These are phyloP conservation scores for Heliconius himera DNA, from an alignment of 1,140 invertebrate species.

Conservation along the genomic window DNA sequence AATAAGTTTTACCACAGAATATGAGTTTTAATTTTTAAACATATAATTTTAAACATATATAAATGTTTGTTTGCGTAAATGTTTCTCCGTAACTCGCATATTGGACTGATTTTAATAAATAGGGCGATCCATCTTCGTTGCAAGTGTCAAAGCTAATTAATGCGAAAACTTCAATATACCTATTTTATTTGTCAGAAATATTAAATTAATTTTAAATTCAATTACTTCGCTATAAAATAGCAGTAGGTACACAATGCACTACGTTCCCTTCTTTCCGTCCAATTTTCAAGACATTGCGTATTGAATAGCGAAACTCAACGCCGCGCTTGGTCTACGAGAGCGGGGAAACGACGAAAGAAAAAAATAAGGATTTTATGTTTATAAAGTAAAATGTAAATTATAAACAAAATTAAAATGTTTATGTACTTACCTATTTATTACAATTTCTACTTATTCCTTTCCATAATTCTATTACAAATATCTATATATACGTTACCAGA, in stretches of 20 bases:
- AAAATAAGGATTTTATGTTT: too few species aligned
- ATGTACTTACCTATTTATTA: too few species aligned
- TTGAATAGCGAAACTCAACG: too few species aligned
- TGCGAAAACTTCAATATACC: not conserved
- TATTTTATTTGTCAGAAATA: not conserved
- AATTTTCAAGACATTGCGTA: too few species aligned
- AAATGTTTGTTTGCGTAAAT: not conserved
- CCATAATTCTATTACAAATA: not conserved
- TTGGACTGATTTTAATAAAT: constrained; percentile 8
- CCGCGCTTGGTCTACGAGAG: too few species aligned
- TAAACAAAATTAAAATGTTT: too few species aligned
- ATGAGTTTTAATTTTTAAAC: not conserved
- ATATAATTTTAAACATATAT: too few species aligned
- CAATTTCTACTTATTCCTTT: not conserved
- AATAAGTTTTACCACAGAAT: not conserved
- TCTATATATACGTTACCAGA: not conserved
- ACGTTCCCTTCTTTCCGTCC: too few species aligned
- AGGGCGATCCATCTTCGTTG: constrained; percentile 1
- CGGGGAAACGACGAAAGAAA: too few species aligned
- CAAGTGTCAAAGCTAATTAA: constrained; percentile 13
- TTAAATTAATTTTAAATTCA: not conserved
- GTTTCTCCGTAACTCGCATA: not conserved
- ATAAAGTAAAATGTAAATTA: too few species aligned
- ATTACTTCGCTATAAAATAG: not conserved
- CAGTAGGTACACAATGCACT: too few species aligned